phyloP scores from a whole-genome alignment of 2,113 vertebrate species.

The Apteryx owenii region DNA sequence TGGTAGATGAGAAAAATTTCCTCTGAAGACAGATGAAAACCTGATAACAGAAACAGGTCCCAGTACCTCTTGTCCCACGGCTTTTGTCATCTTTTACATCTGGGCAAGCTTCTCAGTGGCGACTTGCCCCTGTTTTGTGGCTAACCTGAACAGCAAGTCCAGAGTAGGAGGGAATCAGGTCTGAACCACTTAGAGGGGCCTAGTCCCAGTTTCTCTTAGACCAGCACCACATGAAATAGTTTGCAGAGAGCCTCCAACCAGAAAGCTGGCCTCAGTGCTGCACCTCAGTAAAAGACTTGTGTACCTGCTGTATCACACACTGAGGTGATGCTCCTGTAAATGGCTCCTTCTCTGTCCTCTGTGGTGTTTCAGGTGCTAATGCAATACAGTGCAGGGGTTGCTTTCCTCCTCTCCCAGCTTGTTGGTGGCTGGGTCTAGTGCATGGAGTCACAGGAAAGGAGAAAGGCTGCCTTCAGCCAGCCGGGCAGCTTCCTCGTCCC shows the following conservation, averaged over 20 bases:
- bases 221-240: accelerated
- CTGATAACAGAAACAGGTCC: background rate
- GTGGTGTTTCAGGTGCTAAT: background rate
- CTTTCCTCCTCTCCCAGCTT: background rate
- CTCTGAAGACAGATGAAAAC: background rate
- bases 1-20: background rate
- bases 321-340: background rate
- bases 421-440: background rate
- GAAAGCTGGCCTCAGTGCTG: background rate
- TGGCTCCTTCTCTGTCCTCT: background rate
- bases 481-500: background rate
- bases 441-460: background rate
- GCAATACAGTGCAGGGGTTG: background rate
- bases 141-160: background rate
- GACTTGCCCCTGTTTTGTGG: background rate
- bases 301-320: background rate
- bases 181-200: background rate
- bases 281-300: background rate
- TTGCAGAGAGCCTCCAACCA: background rate
- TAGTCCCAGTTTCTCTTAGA: background rate
- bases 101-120: background rate
- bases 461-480: background rate
- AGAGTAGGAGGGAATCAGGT: background rate
- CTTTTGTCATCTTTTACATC: background rate
- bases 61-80: background rate